Evolutionary conservation across 2,888 invertebrate genomes (phyloP), one percentile per base, ranked within the genome.

Genomic region (Camponotus fellah): DNA sequence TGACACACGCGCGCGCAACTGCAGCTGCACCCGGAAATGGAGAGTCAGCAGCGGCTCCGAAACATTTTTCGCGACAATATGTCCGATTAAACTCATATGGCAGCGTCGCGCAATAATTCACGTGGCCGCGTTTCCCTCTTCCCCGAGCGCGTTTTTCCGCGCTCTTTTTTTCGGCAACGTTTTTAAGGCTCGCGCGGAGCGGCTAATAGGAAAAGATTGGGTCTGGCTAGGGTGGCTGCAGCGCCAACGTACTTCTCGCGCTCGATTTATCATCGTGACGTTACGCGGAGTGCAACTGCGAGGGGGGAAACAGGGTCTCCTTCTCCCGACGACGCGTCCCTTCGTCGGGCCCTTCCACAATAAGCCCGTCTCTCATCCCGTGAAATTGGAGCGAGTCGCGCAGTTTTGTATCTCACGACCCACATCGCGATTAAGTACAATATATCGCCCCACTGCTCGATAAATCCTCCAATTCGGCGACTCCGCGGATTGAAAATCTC

Each of bases 191-290:
- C 88, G 49, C 6, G 79, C 49, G 56, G 88, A 82, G 82, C 80
- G 84, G 86, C 90, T 90, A 90, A 90, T 90, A 87, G 86, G 87
- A 88, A 90, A 90, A 91, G 91, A 91, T 91, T 88, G 89, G 87
- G 89, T 86, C 86, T 87, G 89, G 89, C 85, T 87, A 83, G 90
- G 90, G 86, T 87, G 89, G 82, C 83, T 74, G 56, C 65, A 79
- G 64, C 72, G 64, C 72, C 77, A 80, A 72, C 86, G 86, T 87
- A 87, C 86, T 90, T 91, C 88, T 90, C 90, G 77, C 88, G 91
- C 90, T 88, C 91, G 90, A 92, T 93, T 93, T 92, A 92, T 93
- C 92, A 92, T 91, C 88, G 88, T 87, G 89, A 90, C 89, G 86
- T 85, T 43, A 76, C 62, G 60, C 71, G 80, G 53, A 21, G 58